Percentiles rank a stretch among this genome's conserved stretches.
Conservation (phyloP, 2,113 vertebrate species). For the Paracanthobrama guichenoti region DNA sequence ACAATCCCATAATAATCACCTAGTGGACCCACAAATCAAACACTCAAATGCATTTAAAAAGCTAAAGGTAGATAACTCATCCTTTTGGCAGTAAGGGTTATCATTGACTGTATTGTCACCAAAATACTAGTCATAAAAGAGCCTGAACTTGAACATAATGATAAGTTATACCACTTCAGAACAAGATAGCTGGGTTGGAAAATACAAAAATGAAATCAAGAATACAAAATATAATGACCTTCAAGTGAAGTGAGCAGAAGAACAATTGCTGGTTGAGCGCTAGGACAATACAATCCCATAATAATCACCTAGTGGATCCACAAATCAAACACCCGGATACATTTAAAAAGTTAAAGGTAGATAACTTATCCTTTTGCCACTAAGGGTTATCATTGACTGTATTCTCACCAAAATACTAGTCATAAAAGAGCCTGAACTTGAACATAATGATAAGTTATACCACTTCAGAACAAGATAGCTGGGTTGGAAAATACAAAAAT, state of each 20-base stretch:
- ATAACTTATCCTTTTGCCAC: not conserved
- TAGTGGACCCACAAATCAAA: not conserved
- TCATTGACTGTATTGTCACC: not conserved
- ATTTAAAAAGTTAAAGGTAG: not conserved
- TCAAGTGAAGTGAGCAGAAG: not conserved
- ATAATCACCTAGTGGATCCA: not conserved
- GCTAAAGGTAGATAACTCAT: not conserved
- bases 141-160: not conserved
- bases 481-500: not conserved
- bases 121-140: not conserved
- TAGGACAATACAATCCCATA: slow-evolving; percentile 8
- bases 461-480: not conserved
- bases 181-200: not conserved
- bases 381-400: not conserved
- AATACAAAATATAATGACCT: not conserved
- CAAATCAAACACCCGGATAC: not conserved
- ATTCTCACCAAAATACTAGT: not conserved
- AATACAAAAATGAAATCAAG: not conserved
- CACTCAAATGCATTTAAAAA: not conserved
- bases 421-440: not conserved
- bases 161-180: not conserved
- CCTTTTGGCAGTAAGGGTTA: not conserved
- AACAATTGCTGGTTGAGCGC: not conserved
- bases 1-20: not conserved
- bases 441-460: not conserved